phyloP scores from a whole-genome alignment of 2,888 invertebrate genomes.

The Oscheius sp. region DNA sequence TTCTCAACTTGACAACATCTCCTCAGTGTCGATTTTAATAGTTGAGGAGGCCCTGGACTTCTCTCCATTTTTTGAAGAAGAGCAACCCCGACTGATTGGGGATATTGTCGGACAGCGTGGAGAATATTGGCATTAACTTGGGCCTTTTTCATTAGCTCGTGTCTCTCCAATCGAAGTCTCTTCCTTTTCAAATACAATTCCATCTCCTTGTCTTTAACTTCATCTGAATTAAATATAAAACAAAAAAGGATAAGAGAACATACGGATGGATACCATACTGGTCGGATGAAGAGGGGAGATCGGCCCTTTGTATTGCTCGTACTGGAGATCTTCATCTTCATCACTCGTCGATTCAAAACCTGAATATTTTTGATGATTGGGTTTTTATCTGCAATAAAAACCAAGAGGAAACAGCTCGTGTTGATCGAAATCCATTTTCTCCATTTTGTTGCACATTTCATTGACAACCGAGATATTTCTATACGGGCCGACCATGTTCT shows the following conservation, averaged over 20 bases:
- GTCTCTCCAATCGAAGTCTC: conserved; percentile 54
- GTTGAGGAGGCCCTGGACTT: background rate
- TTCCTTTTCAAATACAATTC: conserved; percentile 66
- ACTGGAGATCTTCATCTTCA: conserved; percentile 47
- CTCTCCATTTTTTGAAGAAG: conserved; percentile 39
- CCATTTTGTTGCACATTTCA: conserved; percentile 50
- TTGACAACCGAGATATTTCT: conserved; percentile 50
- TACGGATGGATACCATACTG: conserved; percentile 1
- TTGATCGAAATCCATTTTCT: conserved; percentile 62
- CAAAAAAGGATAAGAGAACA: background rate
- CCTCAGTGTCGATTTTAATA: conserved; percentile 29
- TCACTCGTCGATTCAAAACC: conserved; percentile 70
- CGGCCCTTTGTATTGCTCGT: background rate
- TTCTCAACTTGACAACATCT: conserved; percentile 36
- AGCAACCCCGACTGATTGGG: conserved; percentile 54
- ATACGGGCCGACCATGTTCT: conserved; percentile 61
- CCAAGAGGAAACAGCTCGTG: conserved; percentile 70
- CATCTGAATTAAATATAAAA: background rate
- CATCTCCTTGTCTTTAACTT: conserved; percentile 29
- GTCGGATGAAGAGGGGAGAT: background rate
- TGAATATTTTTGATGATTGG: conserved; percentile 36
- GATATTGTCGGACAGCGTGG: conserved; percentile 48
- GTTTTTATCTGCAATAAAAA: conserved; percentile 7
- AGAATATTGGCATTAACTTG: conserved; percentile 56
- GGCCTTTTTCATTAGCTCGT: conserved; percentile 49